A percentile compares a stretch with the other conserved stretches of the same genome.
Conservation (phyloP, 2,888 invertebrate species). For the Euplexia lucipara region DNA sequence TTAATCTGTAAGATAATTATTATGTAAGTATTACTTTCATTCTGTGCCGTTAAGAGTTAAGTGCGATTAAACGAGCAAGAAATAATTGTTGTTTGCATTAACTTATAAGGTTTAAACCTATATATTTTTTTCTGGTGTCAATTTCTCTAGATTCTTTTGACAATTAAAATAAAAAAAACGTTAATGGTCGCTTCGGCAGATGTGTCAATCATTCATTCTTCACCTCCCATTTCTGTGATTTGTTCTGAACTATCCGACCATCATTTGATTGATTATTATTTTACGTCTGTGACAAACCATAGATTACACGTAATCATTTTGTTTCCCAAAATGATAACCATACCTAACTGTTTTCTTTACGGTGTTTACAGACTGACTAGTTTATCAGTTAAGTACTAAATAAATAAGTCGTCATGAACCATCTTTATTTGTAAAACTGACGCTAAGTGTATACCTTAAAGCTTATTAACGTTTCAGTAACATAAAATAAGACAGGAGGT, state of each 20-base stretch:
- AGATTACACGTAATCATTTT: neutral
- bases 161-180: neutral
- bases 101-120: neutral
- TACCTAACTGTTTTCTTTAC: neutral
- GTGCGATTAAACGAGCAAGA: neutral
- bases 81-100: neutral
- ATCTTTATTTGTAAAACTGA: conserved; percentile 1
- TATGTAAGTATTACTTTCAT: neutral
- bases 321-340: neutral
- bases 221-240: conserved; percentile 28
- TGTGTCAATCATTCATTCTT: conserved; percentile 29
- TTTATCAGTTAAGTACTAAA: too few species aligned
- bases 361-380: neutral
- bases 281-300: conserved; percentile 19
- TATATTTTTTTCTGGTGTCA: neutral
- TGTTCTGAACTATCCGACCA: conserved; percentile 21
- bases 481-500: conserved; percentile 18
- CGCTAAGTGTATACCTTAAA: conserved; percentile 3
- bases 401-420: neutral
- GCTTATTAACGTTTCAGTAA: conserved; percentile 11
- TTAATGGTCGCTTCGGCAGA: conserved; percentile 20
- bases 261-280: conserved; percentile 31
- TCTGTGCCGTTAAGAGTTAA: neutral
- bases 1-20: neutral
- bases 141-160: neutral